Percentiles rank a stretch among this genome's conserved stretches.
These are phyloP conservation scores for Clytia hemisphaerica DNA, from an alignment of 30 jellyfish, hydroid and myxozoan species.

Conservation along the genomic window DNA sequence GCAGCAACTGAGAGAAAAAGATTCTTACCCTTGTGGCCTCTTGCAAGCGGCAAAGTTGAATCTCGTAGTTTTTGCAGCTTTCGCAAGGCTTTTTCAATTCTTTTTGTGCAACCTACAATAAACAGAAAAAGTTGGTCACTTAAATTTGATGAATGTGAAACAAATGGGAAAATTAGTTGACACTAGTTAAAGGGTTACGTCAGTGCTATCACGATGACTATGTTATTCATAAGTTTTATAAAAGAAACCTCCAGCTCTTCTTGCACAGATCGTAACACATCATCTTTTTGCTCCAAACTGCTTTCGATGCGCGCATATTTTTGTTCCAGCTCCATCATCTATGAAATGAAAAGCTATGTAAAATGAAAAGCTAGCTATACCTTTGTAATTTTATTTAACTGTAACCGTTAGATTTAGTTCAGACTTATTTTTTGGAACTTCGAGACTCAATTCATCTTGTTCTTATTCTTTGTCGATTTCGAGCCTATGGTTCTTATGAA, in stretches of 20 bases:
- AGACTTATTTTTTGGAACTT: too few species aligned
- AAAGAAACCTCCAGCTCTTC: conserved; percentile 79
- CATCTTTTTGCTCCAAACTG: conserved; percentile 65
- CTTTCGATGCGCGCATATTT: conserved; percentile 15
- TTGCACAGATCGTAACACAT: conserved; percentile 49
- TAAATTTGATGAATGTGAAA: too few species aligned
- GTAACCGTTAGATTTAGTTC: too few species aligned
- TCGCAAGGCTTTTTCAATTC: conserved; percentile 80
- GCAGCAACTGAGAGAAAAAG: neutral
- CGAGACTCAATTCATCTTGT: too few species aligned
- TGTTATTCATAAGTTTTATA: too few species aligned
- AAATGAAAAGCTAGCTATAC: neutral
- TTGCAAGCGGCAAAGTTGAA: conserved; percentile 78
- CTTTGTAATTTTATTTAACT: neutral
- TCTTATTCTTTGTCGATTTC: too few species aligned
- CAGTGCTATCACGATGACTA: too few species aligned
- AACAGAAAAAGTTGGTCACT: too few species aligned
- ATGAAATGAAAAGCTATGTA: too few species aligned
- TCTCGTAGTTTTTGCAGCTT: conserved; percentile 74
- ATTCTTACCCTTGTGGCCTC: conserved; percentile 56
- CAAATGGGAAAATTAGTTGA: neutral
- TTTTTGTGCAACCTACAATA: conserved; percentile 51
- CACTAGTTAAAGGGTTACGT: too few species aligned
- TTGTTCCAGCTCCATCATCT: conserved; percentile 24
- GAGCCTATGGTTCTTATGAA: too few species aligned